Conservation (phyloP, 1,140 invertebrate genomes). For the Rhynchophorus ferrugineus region DNA sequence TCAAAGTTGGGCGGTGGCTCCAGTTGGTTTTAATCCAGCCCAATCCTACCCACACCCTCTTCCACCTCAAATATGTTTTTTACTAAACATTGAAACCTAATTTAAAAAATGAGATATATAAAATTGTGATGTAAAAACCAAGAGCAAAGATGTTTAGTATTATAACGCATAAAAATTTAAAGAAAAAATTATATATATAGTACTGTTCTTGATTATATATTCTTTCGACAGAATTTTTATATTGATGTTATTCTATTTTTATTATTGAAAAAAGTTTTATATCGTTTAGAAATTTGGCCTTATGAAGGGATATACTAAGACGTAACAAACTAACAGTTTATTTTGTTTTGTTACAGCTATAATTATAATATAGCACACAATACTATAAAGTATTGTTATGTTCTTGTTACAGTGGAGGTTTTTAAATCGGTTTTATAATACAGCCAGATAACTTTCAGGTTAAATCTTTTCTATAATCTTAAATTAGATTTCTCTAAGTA, state of each 20-base stretch:
- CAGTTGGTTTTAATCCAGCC: constrained; percentile 29
- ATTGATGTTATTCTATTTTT: neutral
- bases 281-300: too few relatives aligned
- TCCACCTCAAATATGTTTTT: neutral
- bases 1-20: constrained; percentile 62
- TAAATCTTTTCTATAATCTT: too few relatives aligned
- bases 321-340: too few relatives aligned
- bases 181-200: neutral
- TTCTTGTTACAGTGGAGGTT: too few relatives aligned
- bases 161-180: neutral
- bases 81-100: neutral
- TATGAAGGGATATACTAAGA: too few relatives aligned
- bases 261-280: too few relatives aligned
- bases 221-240: neutral
- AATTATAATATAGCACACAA: too few relatives aligned
- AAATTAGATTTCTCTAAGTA: too few relatives aligned
- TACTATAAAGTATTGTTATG: too few relatives aligned
- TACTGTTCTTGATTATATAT: neutral
- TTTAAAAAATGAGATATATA: neutral
- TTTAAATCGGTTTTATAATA: too few relatives aligned
- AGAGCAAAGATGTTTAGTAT: neutral
- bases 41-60: neutral
- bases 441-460: too few relatives aligned
- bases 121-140: neutral
- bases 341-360: too few relatives aligned